Percentiles rank a stretch among this genome's conserved stretches.
Conservation (phyloP, 2,797 vertebrate species). For the Labeo calbasu region DNA sequence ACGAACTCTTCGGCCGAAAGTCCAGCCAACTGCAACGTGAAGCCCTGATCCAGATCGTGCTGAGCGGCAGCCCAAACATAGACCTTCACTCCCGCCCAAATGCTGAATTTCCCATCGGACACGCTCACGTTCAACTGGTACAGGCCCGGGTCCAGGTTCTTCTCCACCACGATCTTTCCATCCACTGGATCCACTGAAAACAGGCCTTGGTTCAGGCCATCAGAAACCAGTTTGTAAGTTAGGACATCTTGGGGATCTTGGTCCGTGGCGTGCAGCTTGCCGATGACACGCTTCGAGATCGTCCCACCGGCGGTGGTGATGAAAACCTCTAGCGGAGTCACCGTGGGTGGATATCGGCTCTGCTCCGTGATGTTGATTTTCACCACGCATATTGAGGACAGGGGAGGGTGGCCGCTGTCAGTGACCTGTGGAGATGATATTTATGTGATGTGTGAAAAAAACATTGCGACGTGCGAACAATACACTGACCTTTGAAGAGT, state of each 20-base stretch:
- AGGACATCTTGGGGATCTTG: conserved; percentile 89
- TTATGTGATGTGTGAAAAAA: conserved; percentile 29
- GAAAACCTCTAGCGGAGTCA: conserved; percentile 91
- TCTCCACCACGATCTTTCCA: conserved; percentile 86
- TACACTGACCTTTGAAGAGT: conserved; percentile 22
- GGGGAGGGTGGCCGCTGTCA: conserved; percentile 88
- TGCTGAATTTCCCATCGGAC: conserved; percentile 86
- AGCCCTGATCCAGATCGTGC: conserved; percentile 79
- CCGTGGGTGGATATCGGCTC: conserved; percentile 87
- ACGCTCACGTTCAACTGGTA: conserved; percentile 91
- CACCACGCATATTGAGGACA: conserved; percentile 90
- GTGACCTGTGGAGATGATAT: conserved; percentile 79
- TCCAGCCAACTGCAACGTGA: conserved; percentile 84
- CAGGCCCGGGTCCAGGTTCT: conserved; percentile 81
- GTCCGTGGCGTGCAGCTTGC: conserved; percentile 92
- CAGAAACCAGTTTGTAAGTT: conserved; percentile 80
- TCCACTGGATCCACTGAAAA: conserved; percentile 85
- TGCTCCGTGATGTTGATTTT: conserved; percentile 88
- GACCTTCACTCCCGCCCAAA: conserved; percentile 79
- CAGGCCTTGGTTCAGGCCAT: conserved; percentile 61
- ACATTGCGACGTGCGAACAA: neutral
- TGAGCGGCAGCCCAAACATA: conserved; percentile 84
- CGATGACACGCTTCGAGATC: conserved; percentile 86
- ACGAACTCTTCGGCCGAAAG: conserved; percentile 91
- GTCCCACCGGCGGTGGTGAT: conserved; percentile 81